Evolutionary conservation across 1,140 invertebrate genomes (phyloP).

Genomic region (Papilio helenus): DNA sequence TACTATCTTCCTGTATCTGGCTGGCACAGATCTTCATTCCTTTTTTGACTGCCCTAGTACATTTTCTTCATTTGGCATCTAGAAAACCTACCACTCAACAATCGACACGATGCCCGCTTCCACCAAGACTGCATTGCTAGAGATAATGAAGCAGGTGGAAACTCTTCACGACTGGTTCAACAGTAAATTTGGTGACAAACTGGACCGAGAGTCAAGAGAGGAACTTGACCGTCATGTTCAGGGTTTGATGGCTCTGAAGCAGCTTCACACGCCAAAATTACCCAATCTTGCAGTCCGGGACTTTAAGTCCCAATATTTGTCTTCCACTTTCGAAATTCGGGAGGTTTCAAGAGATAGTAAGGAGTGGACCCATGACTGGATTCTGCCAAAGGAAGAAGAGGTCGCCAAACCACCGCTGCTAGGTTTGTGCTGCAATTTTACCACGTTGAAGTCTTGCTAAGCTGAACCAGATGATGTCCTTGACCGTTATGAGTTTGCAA

Average conservation of each 20-base stretch:
- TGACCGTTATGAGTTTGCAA: background rate
- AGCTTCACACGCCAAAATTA: slow-evolving; percentile 11
- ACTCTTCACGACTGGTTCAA: slow-evolving; percentile 6
- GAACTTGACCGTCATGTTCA: slow-evolving; percentile 10
- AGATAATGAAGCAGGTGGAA: slow-evolving; percentile 11
- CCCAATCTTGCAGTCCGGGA: slow-evolving; percentile 9
- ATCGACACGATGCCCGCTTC: slow-evolving; percentile 9
- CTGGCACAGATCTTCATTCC: slow-evolving; percentile 10
- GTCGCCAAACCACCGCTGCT: background rate
- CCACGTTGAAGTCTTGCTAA: background rate
- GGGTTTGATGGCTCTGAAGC: slow-evolving; percentile 10
- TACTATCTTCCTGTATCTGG: background rate
- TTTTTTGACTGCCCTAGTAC: background rate
- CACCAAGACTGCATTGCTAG: slow-evolving; percentile 10
- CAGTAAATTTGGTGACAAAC: slow-evolving; percentile 7
- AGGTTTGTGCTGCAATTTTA: slow-evolving; percentile 1
- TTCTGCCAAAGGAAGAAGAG: background rate
- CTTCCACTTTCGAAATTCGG: slow-evolving; percentile 1
- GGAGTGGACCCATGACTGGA: background rate
- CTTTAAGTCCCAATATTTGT: slow-evolving; percentile 5
- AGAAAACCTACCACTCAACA: background rate
- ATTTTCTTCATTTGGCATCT: background rate
- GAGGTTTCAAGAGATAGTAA: slow-evolving; percentile 4
- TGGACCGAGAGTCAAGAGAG: slow-evolving; percentile 10
- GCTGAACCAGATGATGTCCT: background rate